Base-by-base conservation (phyloP, 2,797 vertebrate genomes). In the Babyrousa celebensis region DNA sequence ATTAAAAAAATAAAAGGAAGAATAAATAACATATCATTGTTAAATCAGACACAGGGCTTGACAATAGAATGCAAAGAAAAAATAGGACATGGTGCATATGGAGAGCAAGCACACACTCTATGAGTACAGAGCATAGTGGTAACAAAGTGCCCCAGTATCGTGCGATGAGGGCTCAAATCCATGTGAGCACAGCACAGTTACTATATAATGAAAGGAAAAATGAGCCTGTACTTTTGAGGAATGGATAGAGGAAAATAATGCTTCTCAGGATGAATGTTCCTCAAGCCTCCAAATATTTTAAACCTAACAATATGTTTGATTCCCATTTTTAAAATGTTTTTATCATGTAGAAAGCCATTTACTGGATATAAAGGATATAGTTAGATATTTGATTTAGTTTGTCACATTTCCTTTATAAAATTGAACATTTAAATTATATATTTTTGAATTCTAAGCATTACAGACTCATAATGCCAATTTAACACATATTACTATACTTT, bases 81-180 rank as follows among this genome's bases (percentile, higher is more conserved):
- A 36, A 40, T 16, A 75, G 10, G 25, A 25, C 14, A 60, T 36
- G 36, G 4, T 5, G 9, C 20, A n/a, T 32, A 25, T 1, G 20
- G 17, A 65, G 3, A 40, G 2, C 3, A 84, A 77, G 1, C 11
- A 60, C 0, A 8, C 4, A 2, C 15, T 71, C 21, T 25, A 29
- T 5, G 20, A 68, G 62, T 5, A 8, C 4, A 67, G 0, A 56
- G 7, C 0, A 14, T 12, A 23, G 5, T 6, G 40, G 14, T 27
- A 29, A 14, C 17, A 72, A 0, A 23, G 1, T 32, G 43, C 43
- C 7, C 5, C 27, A 23, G 23, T 11, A 4, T 0, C 5, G 1
- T 54, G 11, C 52, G 16, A 32, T 32, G 7, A 80, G 27, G 27
- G 2, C 1, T 11, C 1, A 40, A 9, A 27, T 23, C 23, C 87